phyloP scores from a whole-genome alignment of 2,113 vertebrate species.

The Etia nguti region DNA sequence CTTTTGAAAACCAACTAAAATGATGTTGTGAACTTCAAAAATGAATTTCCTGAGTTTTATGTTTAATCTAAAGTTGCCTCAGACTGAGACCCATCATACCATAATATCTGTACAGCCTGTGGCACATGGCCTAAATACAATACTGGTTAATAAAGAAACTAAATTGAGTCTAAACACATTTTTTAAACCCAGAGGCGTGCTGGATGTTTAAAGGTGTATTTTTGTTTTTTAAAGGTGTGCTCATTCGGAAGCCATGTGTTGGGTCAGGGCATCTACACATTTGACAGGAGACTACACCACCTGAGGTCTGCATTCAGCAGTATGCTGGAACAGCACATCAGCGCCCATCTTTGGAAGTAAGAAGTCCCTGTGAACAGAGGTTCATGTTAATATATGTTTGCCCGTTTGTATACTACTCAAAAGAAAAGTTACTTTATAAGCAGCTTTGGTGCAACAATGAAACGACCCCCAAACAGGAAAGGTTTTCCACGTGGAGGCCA shows the following conservation, averaged over 20 bases:
- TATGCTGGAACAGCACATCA: constrained; percentile 90
- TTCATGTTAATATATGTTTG: neutral
- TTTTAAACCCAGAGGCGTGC: neutral
- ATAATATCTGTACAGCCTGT: neutral
- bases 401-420: neutral
- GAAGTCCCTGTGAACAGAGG: constrained; percentile 5
- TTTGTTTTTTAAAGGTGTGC: constrained; percentile 73
- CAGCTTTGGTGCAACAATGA: neutral
- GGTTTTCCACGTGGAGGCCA: neutral
- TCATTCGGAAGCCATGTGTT: constrained; percentile 85
- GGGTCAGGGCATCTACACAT: constrained; percentile 85
- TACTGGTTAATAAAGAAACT: neutral
- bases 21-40: neutral
- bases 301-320: constrained; percentile 85
- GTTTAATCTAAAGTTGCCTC: too few relatives aligned
- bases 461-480: neutral
- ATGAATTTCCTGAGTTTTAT: neutral
- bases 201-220: neutral
- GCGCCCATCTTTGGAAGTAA: constrained; percentile 89
- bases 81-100: neutral
- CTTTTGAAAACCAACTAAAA: neutral
- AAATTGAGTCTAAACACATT: neutral
- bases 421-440: neutral
- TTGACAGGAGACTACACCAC: constrained; percentile 85
- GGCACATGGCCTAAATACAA: neutral